These are phyloP conservation scores for Abrostola triplasia DNA, from an alignment of 2,888 invertebrate genomes.

Conservation along the genomic window DNA sequence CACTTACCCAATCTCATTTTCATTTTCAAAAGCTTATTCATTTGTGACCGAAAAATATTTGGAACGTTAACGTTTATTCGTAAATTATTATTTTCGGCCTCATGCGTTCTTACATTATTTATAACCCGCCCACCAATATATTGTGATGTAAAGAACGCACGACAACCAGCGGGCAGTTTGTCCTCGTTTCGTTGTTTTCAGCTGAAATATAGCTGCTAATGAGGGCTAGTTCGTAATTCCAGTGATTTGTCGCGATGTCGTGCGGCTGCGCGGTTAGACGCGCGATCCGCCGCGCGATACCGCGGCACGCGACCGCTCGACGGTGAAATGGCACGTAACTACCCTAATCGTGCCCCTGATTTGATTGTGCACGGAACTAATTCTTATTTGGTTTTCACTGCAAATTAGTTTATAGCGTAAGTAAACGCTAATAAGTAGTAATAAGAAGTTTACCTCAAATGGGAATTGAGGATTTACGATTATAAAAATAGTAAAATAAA, in stretches of 20 bases:
- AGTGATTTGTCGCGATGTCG: conserved; percentile 80
- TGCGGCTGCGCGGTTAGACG: conserved; percentile 53
- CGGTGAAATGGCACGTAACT: conserved; percentile 52
- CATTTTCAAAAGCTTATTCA: not conserved
- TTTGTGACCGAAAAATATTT: not conserved
- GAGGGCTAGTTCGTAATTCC: conserved; percentile 74
- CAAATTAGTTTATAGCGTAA: conserved; percentile 13
- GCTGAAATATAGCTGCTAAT: conserved; percentile 77
- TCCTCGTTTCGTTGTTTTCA: conserved; percentile 63
- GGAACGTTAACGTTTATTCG: conserved; percentile 8
- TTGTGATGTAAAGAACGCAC: conserved; percentile 44
- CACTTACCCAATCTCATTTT: not conserved
- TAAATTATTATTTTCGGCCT: conserved; percentile 37
- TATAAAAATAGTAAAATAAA: too few species aligned
- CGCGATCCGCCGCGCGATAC: conserved; percentile 51
- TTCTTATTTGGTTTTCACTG: conserved; percentile 61
- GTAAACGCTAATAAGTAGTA: not conserved
- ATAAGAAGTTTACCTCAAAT: not conserved
- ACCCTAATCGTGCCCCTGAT: conserved; percentile 60
- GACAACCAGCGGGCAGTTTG: conserved; percentile 45
- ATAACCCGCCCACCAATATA: conserved; percentile 33
- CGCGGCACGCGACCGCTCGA: conserved; percentile 56
- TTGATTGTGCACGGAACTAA: conserved; percentile 58
- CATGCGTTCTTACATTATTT: conserved; percentile 38
- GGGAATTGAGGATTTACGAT: too few species aligned